Evolutionary conservation across 1,140 invertebrate genomes (phyloP), one percentile per base, ranked within the genome.

Genomic region (Dufourea novaeangliae): DNA sequence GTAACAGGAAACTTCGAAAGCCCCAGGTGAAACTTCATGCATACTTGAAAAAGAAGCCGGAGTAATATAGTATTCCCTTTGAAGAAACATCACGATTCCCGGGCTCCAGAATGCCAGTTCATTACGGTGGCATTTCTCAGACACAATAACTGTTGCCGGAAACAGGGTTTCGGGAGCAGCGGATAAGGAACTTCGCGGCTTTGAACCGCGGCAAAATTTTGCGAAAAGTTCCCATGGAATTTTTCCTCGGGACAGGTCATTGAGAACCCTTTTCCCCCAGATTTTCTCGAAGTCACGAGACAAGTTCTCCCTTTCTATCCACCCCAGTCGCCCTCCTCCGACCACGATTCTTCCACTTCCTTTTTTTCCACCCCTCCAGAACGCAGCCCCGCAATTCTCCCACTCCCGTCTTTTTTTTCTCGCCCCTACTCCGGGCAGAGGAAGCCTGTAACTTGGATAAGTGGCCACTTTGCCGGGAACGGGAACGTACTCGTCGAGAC

Each of bases 271-370:
- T 82, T n/a, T 61, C 59, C 41, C 17, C 46, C 73, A 74, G 80
- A 87, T 87, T 89, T 87, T 84, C 82, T 85, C 63, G 74, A 85
- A 90, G 73, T 87, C 84, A 87, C 90, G 89, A n/a, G n/a, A 87
- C 88, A 90, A 90, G 86, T 89, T 89, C 25, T 81, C 56, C 74
- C 66, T 77, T 74, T 83, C 72, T 70, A 29, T 44, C 46, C 56
- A 56, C 41, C 17, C 62, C 44, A n/a, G n/a, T n/a, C n/a, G n/a
- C n/a, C n/a, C n/a, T n/a, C 39, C 39, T 22, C 5, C 10, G 34
- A 27, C 8, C 29, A 14, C 2, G 7, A 12, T 46, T 56, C 68
- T 37, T 56, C 39, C 34, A 14, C 52, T 32, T 50, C 22, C 17
- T 78, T 44, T 64, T 62, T 41, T 20, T 7, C 25, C 1, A 6